Conservation (phyloP, 2,113 vertebrate species). For the Gadus chalcogrammus region DNA sequence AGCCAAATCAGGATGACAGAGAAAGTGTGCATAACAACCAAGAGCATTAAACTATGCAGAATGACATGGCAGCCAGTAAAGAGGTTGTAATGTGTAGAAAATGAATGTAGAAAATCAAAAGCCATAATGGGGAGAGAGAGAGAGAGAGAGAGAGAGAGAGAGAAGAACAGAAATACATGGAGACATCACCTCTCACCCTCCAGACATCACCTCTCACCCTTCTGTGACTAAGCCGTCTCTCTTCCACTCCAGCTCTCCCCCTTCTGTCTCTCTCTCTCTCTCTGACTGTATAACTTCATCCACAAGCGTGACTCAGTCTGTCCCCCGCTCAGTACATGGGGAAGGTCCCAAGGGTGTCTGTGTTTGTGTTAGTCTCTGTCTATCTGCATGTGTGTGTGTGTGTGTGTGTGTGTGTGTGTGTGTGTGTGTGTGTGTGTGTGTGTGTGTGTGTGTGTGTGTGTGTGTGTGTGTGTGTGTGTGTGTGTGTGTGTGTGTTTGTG, state of each 20-base stretch:
- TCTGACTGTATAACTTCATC: not conserved
- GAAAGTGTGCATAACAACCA: too few species aligned
- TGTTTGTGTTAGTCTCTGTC: too few species aligned
- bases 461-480: constrained; percentile 17
- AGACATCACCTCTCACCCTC: not conserved
- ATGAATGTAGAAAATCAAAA: not conserved
- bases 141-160: too few species aligned
- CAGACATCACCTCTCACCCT: too few species aligned
- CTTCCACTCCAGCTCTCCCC: not conserved
- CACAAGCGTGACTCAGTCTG: not conserved
- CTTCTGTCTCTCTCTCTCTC: not conserved
- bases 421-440: constrained; percentile 8
- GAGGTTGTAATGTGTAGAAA: not conserved
- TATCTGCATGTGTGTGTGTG: not conserved
- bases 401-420: not conserved
- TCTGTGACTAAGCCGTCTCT: not conserved
- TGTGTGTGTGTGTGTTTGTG: too few species aligned
- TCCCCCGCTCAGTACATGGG: not conserved
- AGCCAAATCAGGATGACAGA: too few species aligned
- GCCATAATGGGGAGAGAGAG: not conserved
- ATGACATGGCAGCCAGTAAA: too few species aligned
- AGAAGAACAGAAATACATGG: not conserved
- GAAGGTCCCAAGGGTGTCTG: not conserved
- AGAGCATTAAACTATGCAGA: too few species aligned
- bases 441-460: constrained; percentile 1